These are phyloP conservation scores for Lacerta bilineata DNA, from an alignment of 2,797 vertebrate genomes.

Conservation along the genomic window DNA sequence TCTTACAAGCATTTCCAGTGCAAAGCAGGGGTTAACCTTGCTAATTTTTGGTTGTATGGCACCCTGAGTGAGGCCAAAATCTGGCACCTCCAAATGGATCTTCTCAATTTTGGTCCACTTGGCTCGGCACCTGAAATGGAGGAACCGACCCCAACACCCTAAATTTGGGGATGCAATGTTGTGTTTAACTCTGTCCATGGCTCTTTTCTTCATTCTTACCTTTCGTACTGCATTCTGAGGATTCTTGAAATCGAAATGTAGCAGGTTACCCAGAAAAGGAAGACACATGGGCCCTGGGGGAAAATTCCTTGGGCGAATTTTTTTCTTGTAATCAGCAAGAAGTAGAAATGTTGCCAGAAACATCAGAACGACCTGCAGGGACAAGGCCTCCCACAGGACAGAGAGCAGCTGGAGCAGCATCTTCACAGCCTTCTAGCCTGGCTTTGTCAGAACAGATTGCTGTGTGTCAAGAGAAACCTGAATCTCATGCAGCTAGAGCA, in stretches of 20 bases:
- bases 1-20: too few relatives aligned
- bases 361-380: constrained; percentile 73
- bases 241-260: constrained; percentile 64
- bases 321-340: constrained; percentile 65
- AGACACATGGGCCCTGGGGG: constrained; percentile 81
- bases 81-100: too few relatives aligned
- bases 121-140: too few relatives aligned
- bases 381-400: constrained; percentile 63
- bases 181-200: too few relatives aligned
- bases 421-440: neutral
- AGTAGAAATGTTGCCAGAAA: constrained; percentile 75
- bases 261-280: constrained; percentile 81
- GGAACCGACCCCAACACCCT: too few relatives aligned
- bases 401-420: neutral
- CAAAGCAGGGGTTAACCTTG: too few relatives aligned
- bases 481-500: too few relatives aligned
- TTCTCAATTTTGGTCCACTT: too few relatives aligned
- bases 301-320: constrained; percentile 76
- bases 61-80: too few relatives aligned
- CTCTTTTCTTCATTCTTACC: constrained; percentile 68
- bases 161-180: too few relatives aligned
- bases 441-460: accelerated
- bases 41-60: too few relatives aligned
- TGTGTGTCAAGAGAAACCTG: neutral
- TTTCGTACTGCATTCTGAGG: constrained; percentile 70